These are phyloP conservation scores for Anhinga rufa DNA, from an alignment of 2,113 vertebrate genomes.

Conservation along the genomic window DNA sequence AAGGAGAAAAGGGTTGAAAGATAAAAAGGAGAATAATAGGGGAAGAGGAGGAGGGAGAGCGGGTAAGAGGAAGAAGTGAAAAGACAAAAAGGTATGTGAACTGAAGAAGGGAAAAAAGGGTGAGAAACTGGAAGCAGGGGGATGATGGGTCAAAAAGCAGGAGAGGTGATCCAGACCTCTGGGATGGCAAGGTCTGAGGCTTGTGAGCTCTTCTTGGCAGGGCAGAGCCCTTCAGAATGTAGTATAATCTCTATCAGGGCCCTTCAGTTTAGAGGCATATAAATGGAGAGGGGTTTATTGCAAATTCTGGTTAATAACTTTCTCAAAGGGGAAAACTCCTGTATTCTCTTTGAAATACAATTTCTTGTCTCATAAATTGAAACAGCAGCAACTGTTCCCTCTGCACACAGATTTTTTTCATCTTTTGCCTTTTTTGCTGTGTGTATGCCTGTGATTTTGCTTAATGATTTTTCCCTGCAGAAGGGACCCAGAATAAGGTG, in stretches of 20 bases:
- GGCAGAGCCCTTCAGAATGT: slow-evolving; percentile 4
- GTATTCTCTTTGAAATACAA: slow-evolving; percentile 66
- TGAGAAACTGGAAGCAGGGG: background rate
- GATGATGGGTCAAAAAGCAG: background rate
- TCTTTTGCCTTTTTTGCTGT: slow-evolving; percentile 34
- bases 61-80: background rate
- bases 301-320: slow-evolving; percentile 56
- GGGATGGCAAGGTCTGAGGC: background rate
- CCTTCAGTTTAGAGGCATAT: slow-evolving; percentile 50
- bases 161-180: background rate
- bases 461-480: slow-evolving; percentile 63
- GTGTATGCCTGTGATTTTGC: slow-evolving; percentile 45
- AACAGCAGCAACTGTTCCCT: slow-evolving; percentile 45
- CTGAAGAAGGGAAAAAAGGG: background rate
- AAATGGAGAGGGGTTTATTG: slow-evolving; percentile 51
- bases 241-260: background rate
- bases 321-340: slow-evolving; percentile 57
- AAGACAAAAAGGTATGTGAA: background rate
- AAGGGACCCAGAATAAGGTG: slow-evolving; percentile 22
- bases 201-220: background rate
- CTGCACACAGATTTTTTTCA: background rate
- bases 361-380: slow-evolving; percentile 69
- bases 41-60: background rate
- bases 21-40: background rate
- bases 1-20: background rate